phyloP scores from a whole-genome alignment of 2,113 vertebrate species.

The Elgaria multicarinata region DNA sequence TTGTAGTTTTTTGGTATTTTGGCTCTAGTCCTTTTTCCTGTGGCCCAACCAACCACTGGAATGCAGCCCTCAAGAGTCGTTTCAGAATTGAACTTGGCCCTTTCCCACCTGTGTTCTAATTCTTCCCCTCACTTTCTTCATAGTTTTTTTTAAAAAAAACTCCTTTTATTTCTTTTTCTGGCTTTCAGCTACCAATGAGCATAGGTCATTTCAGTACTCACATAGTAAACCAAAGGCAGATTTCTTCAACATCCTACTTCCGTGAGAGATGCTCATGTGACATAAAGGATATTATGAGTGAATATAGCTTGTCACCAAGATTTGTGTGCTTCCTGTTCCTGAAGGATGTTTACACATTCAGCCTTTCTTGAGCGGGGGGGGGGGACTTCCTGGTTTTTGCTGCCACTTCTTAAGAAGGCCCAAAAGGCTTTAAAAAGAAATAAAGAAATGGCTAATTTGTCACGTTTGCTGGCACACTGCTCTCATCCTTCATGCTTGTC shows the following conservation, averaged over 20 bases:
- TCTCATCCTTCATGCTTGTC: background rate
- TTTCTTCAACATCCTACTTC: background rate
- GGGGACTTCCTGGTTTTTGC: background rate
- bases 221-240: background rate
- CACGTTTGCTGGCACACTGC: background rate
- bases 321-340: background rate
- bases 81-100: too few relatives aligned
- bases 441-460: background rate
- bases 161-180: background rate
- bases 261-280: background rate
- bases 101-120: background rate
- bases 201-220: background rate
- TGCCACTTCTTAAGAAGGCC: background rate
- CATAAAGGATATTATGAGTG: background rate
- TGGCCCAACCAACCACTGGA: too few relatives aligned
- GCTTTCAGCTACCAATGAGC: background rate
- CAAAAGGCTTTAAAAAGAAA: background rate
- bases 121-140: background rate
- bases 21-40: too few relatives aligned
- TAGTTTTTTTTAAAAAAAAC: background rate
- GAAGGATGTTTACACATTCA: background rate
- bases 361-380: background rate
- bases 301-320: background rate
- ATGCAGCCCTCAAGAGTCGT: too few relatives aligned
- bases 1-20: too few relatives aligned